These are phyloP conservation scores for Maniola jurtina DNA, from an alignment of 1,140 invertebrate genomes.

Conservation along the genomic window DNA sequence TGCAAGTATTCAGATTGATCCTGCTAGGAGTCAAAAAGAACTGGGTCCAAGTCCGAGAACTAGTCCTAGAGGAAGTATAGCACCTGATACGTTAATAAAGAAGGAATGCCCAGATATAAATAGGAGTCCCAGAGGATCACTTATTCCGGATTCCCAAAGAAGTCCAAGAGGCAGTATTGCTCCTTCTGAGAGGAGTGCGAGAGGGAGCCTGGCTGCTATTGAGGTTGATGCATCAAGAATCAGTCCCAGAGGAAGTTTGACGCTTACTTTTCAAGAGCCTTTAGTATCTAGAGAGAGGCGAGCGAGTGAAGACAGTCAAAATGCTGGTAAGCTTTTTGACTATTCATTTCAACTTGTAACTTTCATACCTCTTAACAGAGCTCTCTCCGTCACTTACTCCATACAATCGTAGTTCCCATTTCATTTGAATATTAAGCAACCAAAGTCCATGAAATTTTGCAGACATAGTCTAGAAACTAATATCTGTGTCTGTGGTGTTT, in stretches of 20 bases:
- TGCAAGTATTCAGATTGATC: constrained; percentile 73
- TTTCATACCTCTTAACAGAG: too few species aligned
- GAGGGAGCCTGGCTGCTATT: constrained; percentile 76
- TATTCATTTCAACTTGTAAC: too few species aligned
- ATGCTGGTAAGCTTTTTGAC: constrained; percentile 45
- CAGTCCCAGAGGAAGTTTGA: constrained; percentile 80
- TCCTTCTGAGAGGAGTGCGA: constrained; percentile 65
- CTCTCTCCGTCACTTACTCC: too few species aligned
- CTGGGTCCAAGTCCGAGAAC: constrained; percentile 78
- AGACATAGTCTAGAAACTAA: too few species aligned
- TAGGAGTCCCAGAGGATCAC: constrained; percentile 82
- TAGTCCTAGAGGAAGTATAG: constrained; percentile 82
- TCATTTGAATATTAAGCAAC: too few species aligned
- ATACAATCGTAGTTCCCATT: too few species aligned
- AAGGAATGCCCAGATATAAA: constrained; percentile 69
- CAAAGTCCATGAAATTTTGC: too few species aligned
- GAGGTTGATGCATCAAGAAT: constrained; percentile 73
- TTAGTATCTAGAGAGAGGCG: constrained; percentile 76
- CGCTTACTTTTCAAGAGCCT: constrained; percentile 82
- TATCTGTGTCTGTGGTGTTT: too few species aligned
- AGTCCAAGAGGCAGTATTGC: constrained; percentile 82
- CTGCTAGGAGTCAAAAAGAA: constrained; percentile 81
- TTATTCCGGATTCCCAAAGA: constrained; percentile 78
- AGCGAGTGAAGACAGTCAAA: constrained; percentile 80
- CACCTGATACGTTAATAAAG: constrained; percentile 72